Percentiles rank a stretch among this genome's conserved stretches.
Conservation (phyloP, 2,888 invertebrate genomes). For the Nebria salina region DNA sequence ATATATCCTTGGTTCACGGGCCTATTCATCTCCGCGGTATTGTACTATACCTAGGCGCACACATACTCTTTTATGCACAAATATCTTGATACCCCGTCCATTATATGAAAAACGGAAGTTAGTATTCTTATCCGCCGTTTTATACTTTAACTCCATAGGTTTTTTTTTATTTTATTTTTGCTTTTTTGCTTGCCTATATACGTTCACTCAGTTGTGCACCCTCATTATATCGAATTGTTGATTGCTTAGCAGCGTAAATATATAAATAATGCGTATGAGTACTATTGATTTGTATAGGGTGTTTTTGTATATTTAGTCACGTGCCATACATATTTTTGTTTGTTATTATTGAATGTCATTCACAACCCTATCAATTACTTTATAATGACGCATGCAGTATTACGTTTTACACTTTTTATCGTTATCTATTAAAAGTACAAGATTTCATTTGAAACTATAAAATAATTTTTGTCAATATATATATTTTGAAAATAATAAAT, state of each 20-base stretch:
- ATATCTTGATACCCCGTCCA: neutral
- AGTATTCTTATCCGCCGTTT: conserved; percentile 2
- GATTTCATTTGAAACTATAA: neutral
- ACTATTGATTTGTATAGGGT: neutral
- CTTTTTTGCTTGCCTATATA: no score
- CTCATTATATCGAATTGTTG: conserved; percentile 2
- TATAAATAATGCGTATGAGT: neutral
- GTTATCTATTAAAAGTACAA: neutral
- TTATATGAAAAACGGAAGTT: conserved; percentile 19
- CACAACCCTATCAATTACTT: neutral
- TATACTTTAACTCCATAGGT: neutral
- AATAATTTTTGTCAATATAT: no score
- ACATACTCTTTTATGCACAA: neutral
- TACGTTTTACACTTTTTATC: neutral
- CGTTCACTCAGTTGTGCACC: neutral
- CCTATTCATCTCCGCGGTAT: neutral
- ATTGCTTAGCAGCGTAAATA: conserved; percentile 2
- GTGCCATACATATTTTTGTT: neutral
- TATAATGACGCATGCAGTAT: neutral
- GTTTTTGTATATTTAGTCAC: neutral
- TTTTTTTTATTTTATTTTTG: neutral
- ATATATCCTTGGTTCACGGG: neutral
- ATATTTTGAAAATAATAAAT: no score
- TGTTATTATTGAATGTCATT: neutral
- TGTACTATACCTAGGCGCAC: neutral